Base-by-base conservation (phyloP, 2,888 invertebrate species). In the Invenusta paracnida region DNA sequence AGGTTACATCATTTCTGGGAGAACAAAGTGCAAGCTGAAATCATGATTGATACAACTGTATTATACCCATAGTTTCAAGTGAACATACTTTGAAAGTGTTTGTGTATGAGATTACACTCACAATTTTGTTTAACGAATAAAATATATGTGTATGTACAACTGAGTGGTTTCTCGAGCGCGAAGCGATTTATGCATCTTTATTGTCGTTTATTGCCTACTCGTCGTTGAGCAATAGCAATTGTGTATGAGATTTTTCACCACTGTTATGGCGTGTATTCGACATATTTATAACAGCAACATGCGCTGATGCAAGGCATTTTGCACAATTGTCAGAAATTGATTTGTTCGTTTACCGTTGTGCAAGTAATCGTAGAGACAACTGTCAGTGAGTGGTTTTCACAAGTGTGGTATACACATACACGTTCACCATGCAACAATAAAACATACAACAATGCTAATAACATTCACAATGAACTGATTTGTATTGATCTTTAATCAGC, bases 191-290 rank as follows among this genome's bases (percentile, higher is more conserved):
- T 73, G 73, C 73, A 73, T 73, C 48, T 73, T 13, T 73, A 73
- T 73, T 73, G 73, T 73, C 2, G 11, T 23, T 13, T 73, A 23
- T 5, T 73, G 73, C 27, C 73, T 73, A 23, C 73, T 5, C 73
- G 27, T 73, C 25, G 73, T 73, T 73, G 25, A 5, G 73, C 73
- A 73, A 73, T 73, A 73, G 73, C 73, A 5, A 23, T 73, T 73
- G 73, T 73, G 73, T 73, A 73, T 73, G 73, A 73, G 73, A 73
- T 73, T 73, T 73, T 13, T 73, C 73, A 73, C 73, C 73, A 73
- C 73, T 73, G 73, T 73, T 73, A 23, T 73, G 73, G 73, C 17
- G 73, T 73, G 73, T 73, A 73, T 73, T 73, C 17, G 73, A 73
- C 5, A 73, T 73, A 73, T 73, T 23, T 23, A 73, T 73, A n/a